These are phyloP conservation scores for Drosophila meridionalis DNA, from an alignment of 2,888 invertebrate species.

Conservation along the genomic window DNA sequence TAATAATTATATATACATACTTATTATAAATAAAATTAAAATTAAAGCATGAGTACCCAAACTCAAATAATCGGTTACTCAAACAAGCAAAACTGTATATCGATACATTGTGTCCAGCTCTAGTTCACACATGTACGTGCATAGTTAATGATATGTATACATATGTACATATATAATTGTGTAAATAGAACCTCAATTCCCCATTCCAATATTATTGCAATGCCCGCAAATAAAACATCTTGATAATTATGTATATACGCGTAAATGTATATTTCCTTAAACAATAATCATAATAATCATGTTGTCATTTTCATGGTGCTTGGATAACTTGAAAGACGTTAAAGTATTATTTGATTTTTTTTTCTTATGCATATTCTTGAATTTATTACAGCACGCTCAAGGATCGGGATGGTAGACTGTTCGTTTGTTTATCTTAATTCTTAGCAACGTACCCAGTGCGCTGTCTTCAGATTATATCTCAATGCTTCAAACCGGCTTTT, in stretches of 20 bases:
- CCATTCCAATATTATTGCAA: neutral
- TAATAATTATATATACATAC: neutral
- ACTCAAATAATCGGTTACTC: neutral
- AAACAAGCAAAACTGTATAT: neutral
- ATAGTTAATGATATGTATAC: neutral
- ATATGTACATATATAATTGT: neutral
- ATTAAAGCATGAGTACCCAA: neutral
- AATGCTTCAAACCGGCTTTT: constrained; percentile 6
- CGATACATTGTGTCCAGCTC: constrained; percentile 4
- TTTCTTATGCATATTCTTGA: constrained; percentile 7
- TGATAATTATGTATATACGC: constrained; percentile 43
- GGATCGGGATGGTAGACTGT: constrained; percentile 6
- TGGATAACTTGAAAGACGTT: constrained; percentile 20
- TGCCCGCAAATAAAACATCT: constrained; percentile 14
- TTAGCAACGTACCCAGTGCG: constrained; percentile 14
- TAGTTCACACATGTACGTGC: neutral
- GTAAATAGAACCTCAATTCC: neutral
- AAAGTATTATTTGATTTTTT: constrained; percentile 11
- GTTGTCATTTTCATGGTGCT: constrained; percentile 35
- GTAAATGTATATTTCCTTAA: constrained; percentile 48
- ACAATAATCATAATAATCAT: constrained; percentile 39
- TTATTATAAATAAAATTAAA: neutral
- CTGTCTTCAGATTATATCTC: constrained; percentile 13
- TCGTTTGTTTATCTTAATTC: neutral
- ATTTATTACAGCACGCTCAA: neutral